Evolutionary conservation across 2,113 vertebrate species (phyloP).

Genomic region (Saimiri boliviensis): DNA sequence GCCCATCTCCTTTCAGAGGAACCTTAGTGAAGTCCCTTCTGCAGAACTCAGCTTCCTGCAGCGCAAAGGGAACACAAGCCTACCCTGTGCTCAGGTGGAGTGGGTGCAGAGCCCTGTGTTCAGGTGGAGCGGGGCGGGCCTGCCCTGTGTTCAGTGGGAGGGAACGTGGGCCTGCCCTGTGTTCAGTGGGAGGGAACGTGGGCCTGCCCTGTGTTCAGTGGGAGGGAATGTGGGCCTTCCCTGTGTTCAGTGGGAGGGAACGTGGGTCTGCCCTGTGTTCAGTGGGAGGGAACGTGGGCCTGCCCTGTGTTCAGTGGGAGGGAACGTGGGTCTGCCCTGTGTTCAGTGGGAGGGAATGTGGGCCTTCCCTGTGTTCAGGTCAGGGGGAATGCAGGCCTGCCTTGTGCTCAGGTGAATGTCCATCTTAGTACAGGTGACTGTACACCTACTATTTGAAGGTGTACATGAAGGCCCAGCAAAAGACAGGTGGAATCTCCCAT

Average conservation of each 20-base stretch:
- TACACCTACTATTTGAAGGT: background rate
- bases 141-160: too few relatives aligned
- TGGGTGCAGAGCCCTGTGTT: too few relatives aligned
- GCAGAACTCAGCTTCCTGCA: background rate
- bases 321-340: background rate
- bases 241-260: background rate
- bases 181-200: too few relatives aligned
- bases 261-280: too few relatives aligned
- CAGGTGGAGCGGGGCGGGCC: too few relatives aligned
- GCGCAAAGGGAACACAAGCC: background rate
- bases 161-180: too few relatives aligned
- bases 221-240: too few relatives aligned
- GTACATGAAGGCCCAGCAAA: background rate
- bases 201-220: too few relatives aligned
- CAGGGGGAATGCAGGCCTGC: background rate
- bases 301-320: too few relatives aligned
- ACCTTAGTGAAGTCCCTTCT: background rate
- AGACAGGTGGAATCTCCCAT: background rate
- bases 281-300: too few relatives aligned
- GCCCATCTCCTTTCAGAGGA: background rate
- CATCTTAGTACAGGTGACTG: too few relatives aligned
- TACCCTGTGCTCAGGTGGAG: background rate
- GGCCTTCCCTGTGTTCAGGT: background rate
- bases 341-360: accelerated
- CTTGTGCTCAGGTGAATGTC: background rate